A percentile compares a stretch with the other conserved stretches of the same genome.
phyloP scores from a whole-genome alignment of 2,888 invertebrate species.

The Xylocampa areola region DNA sequence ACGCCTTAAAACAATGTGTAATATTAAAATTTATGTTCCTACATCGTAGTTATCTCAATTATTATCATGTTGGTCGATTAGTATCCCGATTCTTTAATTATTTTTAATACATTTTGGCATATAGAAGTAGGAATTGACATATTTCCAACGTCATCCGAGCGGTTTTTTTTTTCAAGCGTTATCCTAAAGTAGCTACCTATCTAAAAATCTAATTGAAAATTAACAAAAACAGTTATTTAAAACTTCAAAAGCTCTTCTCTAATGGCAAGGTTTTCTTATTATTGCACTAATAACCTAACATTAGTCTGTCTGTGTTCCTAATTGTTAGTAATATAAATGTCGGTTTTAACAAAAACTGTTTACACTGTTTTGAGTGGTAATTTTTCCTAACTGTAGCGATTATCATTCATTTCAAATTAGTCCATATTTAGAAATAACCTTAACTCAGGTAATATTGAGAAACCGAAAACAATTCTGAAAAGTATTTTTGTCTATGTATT shows the following conservation, averaged over 20 bases:
- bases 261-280: neutral
- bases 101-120: too few species aligned
- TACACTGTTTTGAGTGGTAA: conserved; percentile 29
- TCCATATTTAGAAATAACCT: conserved; percentile 3
- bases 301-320: conserved; percentile 42
- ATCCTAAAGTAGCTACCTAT: neutral
- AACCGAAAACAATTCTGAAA: too few species aligned
- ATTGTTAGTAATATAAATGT: conserved; percentile 50
- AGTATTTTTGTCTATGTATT: too few species aligned
- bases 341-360: conserved; percentile 46
- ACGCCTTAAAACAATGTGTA: too few species aligned
- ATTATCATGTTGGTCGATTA: too few species aligned
- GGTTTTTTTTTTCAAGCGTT: too few species aligned
- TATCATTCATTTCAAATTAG: conserved; percentile 6
- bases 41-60: too few species aligned
- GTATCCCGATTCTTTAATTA: too few species aligned
- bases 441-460: neutral
- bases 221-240: conserved; percentile 1
- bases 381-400: conserved; percentile 15
- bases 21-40: too few species aligned
- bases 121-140: too few species aligned
- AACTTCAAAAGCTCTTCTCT: neutral
- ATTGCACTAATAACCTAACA: conserved; percentile 34
- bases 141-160: too few species aligned
- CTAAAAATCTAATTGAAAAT: neutral